Percentiles rank a stretch among this genome's conserved stretches.
Conservation (phyloP, 2,888 invertebrate genomes). For the Xestia xanthographa region DNA sequence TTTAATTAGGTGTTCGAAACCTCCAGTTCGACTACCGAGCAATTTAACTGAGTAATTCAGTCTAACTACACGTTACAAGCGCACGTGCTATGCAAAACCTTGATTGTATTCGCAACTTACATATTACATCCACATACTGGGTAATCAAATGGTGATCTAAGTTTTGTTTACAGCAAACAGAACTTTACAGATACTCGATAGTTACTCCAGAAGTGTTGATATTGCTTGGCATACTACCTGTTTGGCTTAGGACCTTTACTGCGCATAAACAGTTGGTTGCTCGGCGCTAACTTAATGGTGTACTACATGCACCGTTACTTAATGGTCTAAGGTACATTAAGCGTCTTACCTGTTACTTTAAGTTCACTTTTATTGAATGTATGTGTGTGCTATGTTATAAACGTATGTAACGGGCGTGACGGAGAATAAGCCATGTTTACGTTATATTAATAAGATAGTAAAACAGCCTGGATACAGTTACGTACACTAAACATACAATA, state of each 20-base stretch:
- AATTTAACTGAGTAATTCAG: background rate
- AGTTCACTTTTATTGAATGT: slow-evolving; percentile 37
- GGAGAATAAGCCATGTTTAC: background rate
- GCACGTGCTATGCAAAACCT: slow-evolving; percentile 12
- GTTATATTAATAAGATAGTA: background rate
- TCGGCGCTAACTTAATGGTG: slow-evolving; percentile 17
- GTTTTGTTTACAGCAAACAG: slow-evolving; percentile 33
- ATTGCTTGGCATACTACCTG: slow-evolving; percentile 17
- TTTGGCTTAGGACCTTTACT: slow-evolving; percentile 18
- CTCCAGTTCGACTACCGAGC: background rate
- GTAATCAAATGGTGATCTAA: slow-evolving; percentile 22
- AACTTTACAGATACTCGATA: slow-evolving; percentile 33
- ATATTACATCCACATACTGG: background rate
- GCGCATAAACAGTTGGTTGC: slow-evolving; percentile 25
- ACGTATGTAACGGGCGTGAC: background rate
- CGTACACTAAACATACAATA: background rate
- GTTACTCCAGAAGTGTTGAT: slow-evolving; percentile 16
- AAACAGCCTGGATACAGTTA: background rate
- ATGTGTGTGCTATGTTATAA: background rate
- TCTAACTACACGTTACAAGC: background rate
- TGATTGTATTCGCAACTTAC: slow-evolving; percentile 17
- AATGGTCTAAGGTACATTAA: slow-evolving; percentile 43
- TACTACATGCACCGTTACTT: slow-evolving; percentile 27
- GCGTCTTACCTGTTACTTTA: slow-evolving; percentile 33
- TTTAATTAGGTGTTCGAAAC: background rate